Evolutionary conservation across 2,113 vertebrate genomes (phyloP).

Genomic region (Prolemur simus): DNA sequence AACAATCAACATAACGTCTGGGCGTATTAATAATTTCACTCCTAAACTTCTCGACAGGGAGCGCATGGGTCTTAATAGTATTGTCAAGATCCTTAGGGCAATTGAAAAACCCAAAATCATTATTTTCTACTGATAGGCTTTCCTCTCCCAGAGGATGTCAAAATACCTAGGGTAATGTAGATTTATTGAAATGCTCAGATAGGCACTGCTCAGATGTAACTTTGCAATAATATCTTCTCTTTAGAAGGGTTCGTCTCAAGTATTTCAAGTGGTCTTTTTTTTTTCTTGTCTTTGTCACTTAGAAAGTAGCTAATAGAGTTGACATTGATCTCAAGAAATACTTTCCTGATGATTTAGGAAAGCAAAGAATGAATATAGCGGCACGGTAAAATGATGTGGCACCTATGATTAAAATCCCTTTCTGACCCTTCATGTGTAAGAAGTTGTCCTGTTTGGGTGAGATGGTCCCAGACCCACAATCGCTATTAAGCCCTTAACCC

Average conservation of each 20-base stretch:
- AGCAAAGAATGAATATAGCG: fast-evolving
- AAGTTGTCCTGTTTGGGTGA: not conserved
- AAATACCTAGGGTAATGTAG: conserved; percentile 74
- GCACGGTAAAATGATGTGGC: not conserved
- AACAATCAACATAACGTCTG: conserved; percentile 72
- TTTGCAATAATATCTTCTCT: conserved; percentile 64
- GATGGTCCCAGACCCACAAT: not conserved
- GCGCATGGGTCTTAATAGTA: conserved; percentile 75
- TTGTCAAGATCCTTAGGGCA: conserved; percentile 76
- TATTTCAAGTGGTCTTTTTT: conserved; percentile 52
- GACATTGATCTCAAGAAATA: conserved; percentile 51
- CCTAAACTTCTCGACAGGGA: conserved; percentile 77
- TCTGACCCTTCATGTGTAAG: not conserved
- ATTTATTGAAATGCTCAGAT: conserved; percentile 76
- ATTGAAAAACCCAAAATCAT: conserved; percentile 76
- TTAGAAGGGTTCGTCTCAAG: conserved; percentile 56
- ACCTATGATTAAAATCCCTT: not conserved
- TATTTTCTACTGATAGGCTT: conserved; percentile 77
- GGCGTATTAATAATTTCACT: conserved; percentile 78
- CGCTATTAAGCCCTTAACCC: not conserved
- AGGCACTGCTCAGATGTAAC: conserved; percentile 53
- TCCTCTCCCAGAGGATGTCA: conserved; percentile 66
- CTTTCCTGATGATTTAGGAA: conserved; percentile 47
- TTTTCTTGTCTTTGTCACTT: conserved; percentile 41
- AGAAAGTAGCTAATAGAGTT: conserved; percentile 35